Evolutionary conservation across 1,140 invertebrate genomes (phyloP), one percentile per base, ranked within the genome.

Genomic region (Elysia chlorotica): DNA sequence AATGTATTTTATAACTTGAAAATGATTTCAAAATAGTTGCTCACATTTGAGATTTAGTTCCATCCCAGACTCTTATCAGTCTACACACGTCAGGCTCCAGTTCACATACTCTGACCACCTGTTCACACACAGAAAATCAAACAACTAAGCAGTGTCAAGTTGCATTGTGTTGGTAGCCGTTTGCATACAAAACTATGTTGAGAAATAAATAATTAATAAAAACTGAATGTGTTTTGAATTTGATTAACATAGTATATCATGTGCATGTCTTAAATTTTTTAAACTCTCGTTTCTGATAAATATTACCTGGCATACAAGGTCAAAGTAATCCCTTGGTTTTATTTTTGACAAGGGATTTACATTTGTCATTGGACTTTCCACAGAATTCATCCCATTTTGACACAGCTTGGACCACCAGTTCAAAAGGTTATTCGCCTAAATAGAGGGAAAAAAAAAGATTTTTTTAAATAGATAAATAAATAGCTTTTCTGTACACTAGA

Each of bases 101-200:
- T 5, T 67, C 65, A 67, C 65, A 67, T 3, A 54, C 30, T 48
- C 65, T 21, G 36, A 67, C 35, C 28, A 67, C 65, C 65, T 67
- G 48, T n/a, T 48, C 10, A 14, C 41, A 48, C 10, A n/a, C 41
- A 48, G 10, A 10, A 48, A 48, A 48, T n/a, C 41, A 48, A 48
- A n/a, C 41, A 48, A 48, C 41, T 14, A n/a, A 48, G n/a, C 10
- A 48, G 10, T 10, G 41, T 48, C 10, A 48, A 48, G n/a, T 14
- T 48, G 41, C n/a, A n/a, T 48, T 14, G n/a, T 10, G 41, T 48
- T 48, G n/a, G 10, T 48, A n/a, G n/a, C n/a, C 10, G n/a, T 48
- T 10, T 14, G n/a, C 41, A 48, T 10, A 14, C n/a, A n/a, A 10
- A 25, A n/a, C 6, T n/a, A 59, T 59, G 56, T 59, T 14, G 10